Evolutionary conservation across 1,140 invertebrate species (phyloP), one percentile per base, ranked within the genome.

Genomic region (Eubasilissa regina): DNA sequence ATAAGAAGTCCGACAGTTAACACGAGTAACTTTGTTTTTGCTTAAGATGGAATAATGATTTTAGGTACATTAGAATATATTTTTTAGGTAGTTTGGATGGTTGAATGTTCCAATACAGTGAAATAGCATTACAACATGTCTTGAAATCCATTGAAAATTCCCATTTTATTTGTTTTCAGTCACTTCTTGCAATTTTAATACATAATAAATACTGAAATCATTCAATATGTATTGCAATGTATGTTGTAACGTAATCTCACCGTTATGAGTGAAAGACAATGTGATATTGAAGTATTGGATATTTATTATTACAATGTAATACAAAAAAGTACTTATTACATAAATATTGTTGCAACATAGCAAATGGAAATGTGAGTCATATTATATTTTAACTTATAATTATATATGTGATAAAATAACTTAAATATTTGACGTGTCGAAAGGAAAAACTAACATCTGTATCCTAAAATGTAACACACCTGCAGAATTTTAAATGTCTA

Each of bases 251-350:
- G 25, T 6, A 35, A 35, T 35, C 6, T 35, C 25, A 6, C 25
- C 25, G 25, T 35, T 51, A 13, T 51, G 60, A 64, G 44, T 68
- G 64, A 68, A 68, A 68, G 64, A 68, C 64, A 68, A 47, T 19
- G 64, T 68, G 64, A 68, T 68, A 68, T 68, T 68, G 15, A 68
- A 68, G 64, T 68, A 68, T 68, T 68, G 43, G 44, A 68, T 68
- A 44, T 68, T 68, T 68, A 68, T 68, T 68, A 68, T 68, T 68
- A 68, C 64, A 21, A 68, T n/a, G 44, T 68, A 68, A 68, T 68
- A 68, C 17, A 47, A 68, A 51, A 68, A 68, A 68, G 64, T 68
- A 68, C 64, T 68, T 68, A 68, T 68, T 45, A 68, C 64, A 68
- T 68, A 45, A 68, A 68, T 45, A 45, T 45, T 35, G 45, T 68